phyloP scores from a whole-genome alignment of 2,113 vertebrate genomes.

The Colinus virginianus region DNA sequence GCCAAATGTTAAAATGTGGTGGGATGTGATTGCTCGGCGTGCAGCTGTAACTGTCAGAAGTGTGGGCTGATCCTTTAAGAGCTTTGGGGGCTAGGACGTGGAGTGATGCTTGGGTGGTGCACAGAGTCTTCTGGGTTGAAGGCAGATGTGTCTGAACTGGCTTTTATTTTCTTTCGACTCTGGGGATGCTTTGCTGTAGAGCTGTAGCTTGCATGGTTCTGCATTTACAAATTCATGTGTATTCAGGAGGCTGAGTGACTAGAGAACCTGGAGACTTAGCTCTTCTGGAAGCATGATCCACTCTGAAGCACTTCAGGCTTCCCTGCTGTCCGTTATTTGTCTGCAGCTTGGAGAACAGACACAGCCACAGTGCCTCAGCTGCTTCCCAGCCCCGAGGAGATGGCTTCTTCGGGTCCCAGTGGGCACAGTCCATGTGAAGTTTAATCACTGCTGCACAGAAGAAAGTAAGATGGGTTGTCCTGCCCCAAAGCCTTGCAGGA shows the following conservation, averaged over 20 bases:
- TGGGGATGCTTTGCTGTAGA: background rate
- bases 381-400: background rate
- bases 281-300: background rate
- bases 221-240: background rate
- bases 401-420: background rate
- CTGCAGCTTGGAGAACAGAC: background rate
- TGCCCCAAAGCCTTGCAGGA: background rate
- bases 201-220: background rate
- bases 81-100: background rate
- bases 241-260: background rate
- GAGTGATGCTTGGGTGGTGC: background rate
- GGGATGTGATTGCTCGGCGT: background rate
- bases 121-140: background rate
- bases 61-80: background rate
- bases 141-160: background rate
- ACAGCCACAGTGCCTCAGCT: background rate
- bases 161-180: background rate
- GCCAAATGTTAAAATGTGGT: background rate
- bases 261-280: background rate
- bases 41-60: background rate
- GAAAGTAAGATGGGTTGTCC: background rate
- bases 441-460: too few relatives aligned
- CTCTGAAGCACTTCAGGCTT: background rate
- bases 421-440: background rate
- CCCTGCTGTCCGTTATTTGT: background rate